Evolutionary conservation across 2,797 vertebrate genomes (phyloP), one percentile per base, ranked within the genome.

Genomic region (Chaunax sp.): DNA sequence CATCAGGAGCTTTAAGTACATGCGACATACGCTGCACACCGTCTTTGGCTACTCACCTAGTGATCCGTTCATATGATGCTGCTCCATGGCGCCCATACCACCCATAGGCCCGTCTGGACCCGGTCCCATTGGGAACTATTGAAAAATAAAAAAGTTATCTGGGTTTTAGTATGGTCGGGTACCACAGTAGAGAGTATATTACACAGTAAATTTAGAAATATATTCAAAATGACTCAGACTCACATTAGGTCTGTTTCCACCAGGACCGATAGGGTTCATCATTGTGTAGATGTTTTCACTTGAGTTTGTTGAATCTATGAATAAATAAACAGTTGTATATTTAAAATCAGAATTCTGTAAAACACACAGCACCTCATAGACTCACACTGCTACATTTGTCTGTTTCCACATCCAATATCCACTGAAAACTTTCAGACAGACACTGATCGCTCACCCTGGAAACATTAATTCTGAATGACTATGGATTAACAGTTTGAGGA

Each of bases 1-100:
- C 4, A 9, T 54, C 38, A 43, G 5, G 40, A 69, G 55, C 20
- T n/a, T n/a, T n/a, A n/a, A 50, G 55, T 12, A 12, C 23, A 30
- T 41, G 37, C 45, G 52, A 30, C 18, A 33, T n/a, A 19, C 55
- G 69, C 46, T 50, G 47, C 16, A 37, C 30, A 46, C 15, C 6
- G 1, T 61, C 2, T 50, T 38, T 40, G n/a, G 35, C 13, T 23
- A 80, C 94, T 91, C 82, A 97, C 96, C 96, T 95, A 96, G 88
- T 68, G 96, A 96, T 85, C 96, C 96, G 28, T 98, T 97, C 94
- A 96, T 95, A 90, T 96, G 96, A 80, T 97, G 96, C n/a, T 95
- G 95, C 85, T 97, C 96, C 95, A 97, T 95, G 0, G 95, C 88
- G 22, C 94, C 93, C 94, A 98, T 95, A 50, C 94, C 94, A 2